phyloP scores from a whole-genome alignment of 2,797 vertebrate genomes.

The Fistularia commersonii region DNA sequence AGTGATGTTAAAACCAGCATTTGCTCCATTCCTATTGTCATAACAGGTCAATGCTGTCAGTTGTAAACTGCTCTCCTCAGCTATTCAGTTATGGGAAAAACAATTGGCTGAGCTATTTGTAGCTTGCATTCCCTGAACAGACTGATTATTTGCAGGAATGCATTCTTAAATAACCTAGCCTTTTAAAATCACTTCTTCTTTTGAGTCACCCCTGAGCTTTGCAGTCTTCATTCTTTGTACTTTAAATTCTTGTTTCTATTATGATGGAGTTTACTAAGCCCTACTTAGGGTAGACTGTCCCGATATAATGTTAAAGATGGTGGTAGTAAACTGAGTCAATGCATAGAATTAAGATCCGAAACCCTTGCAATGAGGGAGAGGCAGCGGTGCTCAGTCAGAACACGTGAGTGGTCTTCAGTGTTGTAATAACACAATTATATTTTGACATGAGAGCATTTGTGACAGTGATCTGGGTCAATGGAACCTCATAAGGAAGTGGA shows the following conservation, averaged over 20 bases:
- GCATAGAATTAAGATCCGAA: constrained; percentile 42
- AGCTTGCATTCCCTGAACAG: constrained; percentile 47
- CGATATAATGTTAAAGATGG: constrained; percentile 3
- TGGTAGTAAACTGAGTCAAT: constrained; percentile 14
- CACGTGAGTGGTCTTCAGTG: constrained; percentile 37
- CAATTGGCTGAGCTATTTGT: constrained; percentile 59
- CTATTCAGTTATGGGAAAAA: constrained; percentile 57
- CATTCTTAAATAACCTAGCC: constrained; percentile 41
- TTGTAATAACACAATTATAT: constrained; percentile 55
- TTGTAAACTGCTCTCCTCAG: constrained; percentile 61
- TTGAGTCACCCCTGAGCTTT: constrained; percentile 5
- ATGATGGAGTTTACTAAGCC: neutral
- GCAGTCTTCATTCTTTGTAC: neutral
- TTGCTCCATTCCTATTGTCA: constrained; percentile 42
- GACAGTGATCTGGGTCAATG: constrained; percentile 54
- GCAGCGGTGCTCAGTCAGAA: constrained; percentile 36
- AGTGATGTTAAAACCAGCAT: constrained; percentile 24
- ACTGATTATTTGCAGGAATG: constrained; percentile 60
- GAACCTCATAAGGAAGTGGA: constrained; percentile 60
- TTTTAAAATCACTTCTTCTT: constrained; percentile 28
- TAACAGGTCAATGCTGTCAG: constrained; percentile 35
- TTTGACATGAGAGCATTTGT: constrained; percentile 65
- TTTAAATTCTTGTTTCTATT: neutral
- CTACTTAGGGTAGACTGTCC: constrained; percentile 9
- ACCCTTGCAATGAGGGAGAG: constrained; percentile 18